These are phyloP conservation scores for Drosophila orena DNA, from an alignment of 1,140 invertebrate genomes.

Conservation along the genomic window DNA sequence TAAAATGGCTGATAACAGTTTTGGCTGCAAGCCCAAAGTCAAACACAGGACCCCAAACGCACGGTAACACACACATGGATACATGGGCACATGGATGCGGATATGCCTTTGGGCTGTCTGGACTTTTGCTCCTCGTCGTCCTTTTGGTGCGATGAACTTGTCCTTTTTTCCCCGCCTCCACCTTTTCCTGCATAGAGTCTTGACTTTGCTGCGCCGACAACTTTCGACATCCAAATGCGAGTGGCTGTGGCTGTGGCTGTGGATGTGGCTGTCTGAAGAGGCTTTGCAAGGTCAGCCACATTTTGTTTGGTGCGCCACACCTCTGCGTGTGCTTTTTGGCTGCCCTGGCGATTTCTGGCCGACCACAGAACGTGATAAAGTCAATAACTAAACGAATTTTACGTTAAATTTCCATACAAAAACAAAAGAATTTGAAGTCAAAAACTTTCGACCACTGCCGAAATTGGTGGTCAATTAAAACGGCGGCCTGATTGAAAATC, in stretches of 20 bases:
- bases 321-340: background rate
- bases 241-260: conserved; percentile 30
- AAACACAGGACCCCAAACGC: conserved; percentile 58
- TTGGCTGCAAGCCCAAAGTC: conserved; percentile 74
- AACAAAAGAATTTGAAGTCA: background rate
- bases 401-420: conserved; percentile 6
- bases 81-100: conserved; percentile 37
- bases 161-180: conserved; percentile 25
- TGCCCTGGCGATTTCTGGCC: conserved; percentile 5
- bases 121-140: conserved; percentile 37
- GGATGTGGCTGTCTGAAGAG: conserved; percentile 49
- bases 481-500: conserved; percentile 35
- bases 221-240: conserved; percentile 43
- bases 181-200: conserved; percentile 42
- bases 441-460: conserved; percentile 8
- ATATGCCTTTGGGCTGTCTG: conserved; percentile 62
- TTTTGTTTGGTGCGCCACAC: conserved; percentile 19
- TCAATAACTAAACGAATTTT: conserved; percentile 69
- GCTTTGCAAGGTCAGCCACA: conserved; percentile 59
- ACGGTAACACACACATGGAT: conserved; percentile 4
- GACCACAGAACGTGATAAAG: conserved; percentile 69
- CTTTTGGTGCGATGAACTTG: conserved; percentile 77
- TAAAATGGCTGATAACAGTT: conserved; percentile 81
- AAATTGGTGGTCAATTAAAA: conserved; percentile 67
- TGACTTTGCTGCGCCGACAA: conserved; percentile 59